phyloP scores from a whole-genome alignment of 2,888 invertebrate species.

The Margaritifera margaritifera region DNA sequence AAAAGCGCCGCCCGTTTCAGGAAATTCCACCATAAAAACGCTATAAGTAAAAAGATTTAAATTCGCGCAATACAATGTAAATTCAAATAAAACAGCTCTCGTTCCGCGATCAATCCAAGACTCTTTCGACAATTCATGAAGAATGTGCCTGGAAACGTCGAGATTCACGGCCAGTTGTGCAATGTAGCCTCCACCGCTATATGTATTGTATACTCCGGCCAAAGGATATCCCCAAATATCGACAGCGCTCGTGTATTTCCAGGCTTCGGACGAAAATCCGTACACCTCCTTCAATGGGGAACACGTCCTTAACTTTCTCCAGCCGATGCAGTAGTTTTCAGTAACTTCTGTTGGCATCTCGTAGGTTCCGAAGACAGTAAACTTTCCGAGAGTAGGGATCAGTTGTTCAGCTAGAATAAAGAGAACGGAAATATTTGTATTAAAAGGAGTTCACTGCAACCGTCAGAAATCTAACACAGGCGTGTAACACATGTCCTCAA shows the following conservation, averaged over 20 bases:
- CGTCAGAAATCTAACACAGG: too few species aligned
- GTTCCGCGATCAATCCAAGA: slow-evolving; percentile 62
- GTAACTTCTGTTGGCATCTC: slow-evolving; percentile 31
- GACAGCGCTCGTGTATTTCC: slow-evolving; percentile 48
- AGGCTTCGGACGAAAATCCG: slow-evolving; percentile 42
- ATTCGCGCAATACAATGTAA: slow-evolving; percentile 60
- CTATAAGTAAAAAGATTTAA: slow-evolving; percentile 59
- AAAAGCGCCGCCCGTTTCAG: slow-evolving; percentile 58
- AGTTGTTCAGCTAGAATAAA: too few species aligned
- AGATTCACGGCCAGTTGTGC: slow-evolving; percentile 50
- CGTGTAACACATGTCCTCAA: too few species aligned
- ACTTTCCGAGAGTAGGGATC: too few species aligned
- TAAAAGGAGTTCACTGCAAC: too few species aligned
- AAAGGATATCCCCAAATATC: slow-evolving; percentile 53
- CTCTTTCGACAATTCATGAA: slow-evolving; percentile 37
- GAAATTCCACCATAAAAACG: slow-evolving; percentile 60
- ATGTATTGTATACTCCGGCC: slow-evolving; percentile 42
- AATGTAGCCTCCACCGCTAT: slow-evolving; percentile 62
- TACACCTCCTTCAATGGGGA: slow-evolving; percentile 27
- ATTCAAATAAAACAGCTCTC: slow-evolving; percentile 59
- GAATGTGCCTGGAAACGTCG: slow-evolving; percentile 42
- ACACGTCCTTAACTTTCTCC: slow-evolving; percentile 36
- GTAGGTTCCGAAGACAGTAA: too few species aligned
- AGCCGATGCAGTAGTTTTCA: slow-evolving; percentile 38
- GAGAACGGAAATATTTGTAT: too few species aligned